These are phyloP conservation scores for Noctua pronuba DNA, from an alignment of 2,888 invertebrate genomes.

Conservation along the genomic window DNA sequence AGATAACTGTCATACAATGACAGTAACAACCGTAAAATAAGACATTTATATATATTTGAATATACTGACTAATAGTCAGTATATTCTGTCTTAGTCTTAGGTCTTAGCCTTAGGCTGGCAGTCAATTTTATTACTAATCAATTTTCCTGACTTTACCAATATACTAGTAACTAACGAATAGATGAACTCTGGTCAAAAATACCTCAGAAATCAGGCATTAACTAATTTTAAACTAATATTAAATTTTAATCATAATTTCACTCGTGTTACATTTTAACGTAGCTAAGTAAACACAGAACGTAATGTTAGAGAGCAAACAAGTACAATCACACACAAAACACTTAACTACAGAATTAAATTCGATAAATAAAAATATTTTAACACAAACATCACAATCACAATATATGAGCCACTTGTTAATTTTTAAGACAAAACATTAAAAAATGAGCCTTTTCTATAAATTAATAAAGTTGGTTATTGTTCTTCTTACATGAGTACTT, in stretches of 20 bases:
- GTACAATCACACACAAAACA: constrained; percentile 64
- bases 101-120: no score
- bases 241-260: constrained; percentile 47
- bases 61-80: no score
- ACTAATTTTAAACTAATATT: constrained; percentile 30
- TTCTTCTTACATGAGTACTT: constrained; percentile 4
- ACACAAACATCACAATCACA: constrained; percentile 66
- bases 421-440: constrained; percentile 37
- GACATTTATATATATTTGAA: no score
- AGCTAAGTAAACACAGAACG: constrained; percentile 31
- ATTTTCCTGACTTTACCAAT: neutral
- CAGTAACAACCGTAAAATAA: no score
- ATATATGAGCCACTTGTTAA: constrained; percentile 60
- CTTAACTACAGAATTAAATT: constrained; percentile 64
- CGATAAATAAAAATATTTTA: constrained; percentile 58
- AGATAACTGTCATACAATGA: no score
- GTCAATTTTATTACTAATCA: neutral
- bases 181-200: neutral
- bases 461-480: constrained; percentile 7
- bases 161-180: neutral
- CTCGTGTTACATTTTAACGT: constrained; percentile 45
- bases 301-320: constrained; percentile 64
- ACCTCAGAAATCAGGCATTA: constrained; percentile 13
- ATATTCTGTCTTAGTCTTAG: no score
- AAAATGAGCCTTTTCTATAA: constrained; percentile 15